Conservation (phyloP, 2,888 invertebrate genomes). For the Philopedon plagiatum region DNA sequence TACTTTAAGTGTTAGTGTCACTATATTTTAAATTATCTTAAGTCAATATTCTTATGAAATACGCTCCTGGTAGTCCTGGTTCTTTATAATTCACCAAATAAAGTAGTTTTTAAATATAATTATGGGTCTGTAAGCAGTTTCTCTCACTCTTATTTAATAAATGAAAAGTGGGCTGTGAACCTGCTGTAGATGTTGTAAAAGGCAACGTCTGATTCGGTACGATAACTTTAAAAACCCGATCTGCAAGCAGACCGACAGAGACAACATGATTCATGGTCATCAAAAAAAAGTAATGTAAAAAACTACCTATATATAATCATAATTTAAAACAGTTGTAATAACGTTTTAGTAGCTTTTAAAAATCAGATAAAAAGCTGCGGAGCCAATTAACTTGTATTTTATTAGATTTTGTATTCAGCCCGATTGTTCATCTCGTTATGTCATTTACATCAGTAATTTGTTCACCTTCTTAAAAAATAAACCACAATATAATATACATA, state of each 20-base stretch:
- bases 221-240: conserved; percentile 26
- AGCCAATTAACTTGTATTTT: neutral
- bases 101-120: conserved; percentile 16
- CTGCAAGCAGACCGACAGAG: conserved; percentile 13
- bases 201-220: conserved; percentile 6
- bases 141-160: conserved; percentile 6
- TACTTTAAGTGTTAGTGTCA: too few species aligned
- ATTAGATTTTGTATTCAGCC: conserved; percentile 3
- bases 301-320: conserved; percentile 8
- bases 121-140: neutral
- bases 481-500: too few species aligned
- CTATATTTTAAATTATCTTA: too few species aligned
- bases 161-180: conserved; percentile 8
- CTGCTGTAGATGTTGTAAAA: conserved; percentile 11
- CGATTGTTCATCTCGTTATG: neutral
- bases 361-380: conserved; percentile 6
- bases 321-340: conserved; percentile 8
- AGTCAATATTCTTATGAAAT: too few species aligned
- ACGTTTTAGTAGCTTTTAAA: conserved; percentile 9
- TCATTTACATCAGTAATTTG: conserved; percentile 3
- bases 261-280: conserved; percentile 23
- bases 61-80: too few species aligned
- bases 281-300: neutral
- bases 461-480: neutral
- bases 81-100: neutral